Conservation (phyloP, 2,113 vertebrate genomes). For the Ctenodactylus gundi region DNA sequence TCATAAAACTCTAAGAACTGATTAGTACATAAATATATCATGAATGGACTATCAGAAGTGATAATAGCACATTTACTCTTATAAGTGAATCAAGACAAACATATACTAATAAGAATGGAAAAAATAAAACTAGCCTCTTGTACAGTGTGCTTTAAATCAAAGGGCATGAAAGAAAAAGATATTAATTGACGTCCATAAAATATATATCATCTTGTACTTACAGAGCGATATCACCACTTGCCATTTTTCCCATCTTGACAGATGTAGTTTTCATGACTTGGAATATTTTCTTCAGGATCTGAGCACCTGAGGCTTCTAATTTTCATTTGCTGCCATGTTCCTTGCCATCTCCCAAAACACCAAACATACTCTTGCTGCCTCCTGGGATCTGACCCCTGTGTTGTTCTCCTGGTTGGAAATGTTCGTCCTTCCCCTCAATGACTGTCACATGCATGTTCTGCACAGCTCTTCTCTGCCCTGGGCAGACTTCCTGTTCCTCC, state of each 20-base stretch:
- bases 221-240: not conserved
- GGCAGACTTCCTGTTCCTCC: not conserved
- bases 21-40: not conserved
- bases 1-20: not conserved
- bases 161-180: no score
- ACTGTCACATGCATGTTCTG: not conserved
- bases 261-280: not conserved
- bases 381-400: not conserved
- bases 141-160: no score
- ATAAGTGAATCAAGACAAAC: not conserved
- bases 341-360: not conserved
- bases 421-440: accelerated
- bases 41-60: not conserved
- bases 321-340: not conserved
- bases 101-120: no score
- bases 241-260: not conserved
- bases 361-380: not conserved
- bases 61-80: not conserved
- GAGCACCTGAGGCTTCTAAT: not conserved
- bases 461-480: not conserved
- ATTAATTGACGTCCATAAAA: no score
- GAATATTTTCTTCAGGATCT: not conserved
- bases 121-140: no score
- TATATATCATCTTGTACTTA: not conserved
- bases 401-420: not conserved